Evolutionary conservation across 1,140 invertebrate genomes (phyloP).

Genomic region (Cherax quadricarinatus): DNA sequence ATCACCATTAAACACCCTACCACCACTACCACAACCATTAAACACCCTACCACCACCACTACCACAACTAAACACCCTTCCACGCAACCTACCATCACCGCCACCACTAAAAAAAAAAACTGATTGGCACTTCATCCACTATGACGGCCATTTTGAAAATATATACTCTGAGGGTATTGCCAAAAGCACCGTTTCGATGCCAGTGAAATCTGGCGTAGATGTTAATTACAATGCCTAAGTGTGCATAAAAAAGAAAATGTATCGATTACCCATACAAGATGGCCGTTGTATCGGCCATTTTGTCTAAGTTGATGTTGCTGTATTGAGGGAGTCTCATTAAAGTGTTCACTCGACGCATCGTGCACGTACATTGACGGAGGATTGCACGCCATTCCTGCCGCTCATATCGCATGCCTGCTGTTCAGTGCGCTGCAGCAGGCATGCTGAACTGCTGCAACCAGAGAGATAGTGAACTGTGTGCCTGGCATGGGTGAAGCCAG

Average conservation of each 20-base stretch:
- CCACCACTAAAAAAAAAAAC: not conserved
- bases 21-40: too few species aligned
- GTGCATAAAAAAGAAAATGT: not conserved
- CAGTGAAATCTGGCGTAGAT: not conserved
- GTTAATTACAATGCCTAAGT: not conserved
- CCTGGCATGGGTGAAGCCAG: too few species aligned
- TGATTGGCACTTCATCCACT: not conserved
- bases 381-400: not conserved
- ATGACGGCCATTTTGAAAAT: not conserved
- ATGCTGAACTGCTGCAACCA: too few species aligned
- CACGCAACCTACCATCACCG: too few species aligned
- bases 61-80: too few species aligned
- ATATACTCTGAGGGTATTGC: not conserved
- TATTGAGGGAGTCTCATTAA: not conserved
- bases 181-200: not conserved
- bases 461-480: too few species aligned
- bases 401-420: too few species aligned
- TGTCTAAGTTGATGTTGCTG: not conserved
- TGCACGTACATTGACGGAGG: not conserved
- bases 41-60: too few species aligned
- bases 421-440: too few species aligned
- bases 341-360: not conserved
- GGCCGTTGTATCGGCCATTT: not conserved
- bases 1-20: too few species aligned
- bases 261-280: not conserved